These are phyloP conservation scores for Spilarctia lutea DNA, from an alignment of 2,888 invertebrate species.

Conservation along the genomic window DNA sequence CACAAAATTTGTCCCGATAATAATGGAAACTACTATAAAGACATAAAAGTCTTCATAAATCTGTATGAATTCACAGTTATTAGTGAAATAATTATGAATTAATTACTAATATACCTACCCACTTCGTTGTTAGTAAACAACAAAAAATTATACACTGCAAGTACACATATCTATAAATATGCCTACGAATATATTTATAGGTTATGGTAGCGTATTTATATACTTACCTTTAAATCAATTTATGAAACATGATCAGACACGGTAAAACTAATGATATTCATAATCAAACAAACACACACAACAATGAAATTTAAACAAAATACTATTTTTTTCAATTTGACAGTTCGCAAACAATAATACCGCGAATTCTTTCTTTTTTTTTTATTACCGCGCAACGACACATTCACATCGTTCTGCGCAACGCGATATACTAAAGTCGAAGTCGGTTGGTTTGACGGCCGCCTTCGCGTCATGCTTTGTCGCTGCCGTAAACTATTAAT, in stretches of 20 bases:
- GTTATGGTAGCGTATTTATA: not conserved
- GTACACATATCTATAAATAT: no score
- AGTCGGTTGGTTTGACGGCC: not conserved
- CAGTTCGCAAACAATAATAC: not conserved
- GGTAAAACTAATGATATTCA: not conserved
- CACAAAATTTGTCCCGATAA: no score
- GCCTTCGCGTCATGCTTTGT: not conserved
- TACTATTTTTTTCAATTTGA: not conserved
- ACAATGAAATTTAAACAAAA: not conserved
- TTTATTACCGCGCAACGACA: not conserved
- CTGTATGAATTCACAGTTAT: no score
- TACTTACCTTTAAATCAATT: not conserved
- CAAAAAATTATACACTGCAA: no score
- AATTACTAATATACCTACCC: no score
- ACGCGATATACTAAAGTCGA: not conserved
- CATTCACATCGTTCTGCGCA: not conserved
- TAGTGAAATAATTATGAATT: no score
- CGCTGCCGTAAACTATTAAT: not conserved
- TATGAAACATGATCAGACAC: not conserved
- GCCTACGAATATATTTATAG: not conserved
- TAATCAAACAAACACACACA: not conserved
- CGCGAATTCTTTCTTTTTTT: not conserved
- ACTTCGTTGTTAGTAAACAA: no score
- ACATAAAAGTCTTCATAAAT: no score
- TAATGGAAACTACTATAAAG: no score